Evolutionary conservation across 1,140 invertebrate species (phyloP).

Genomic region (Magallana ariakensis): DNA sequence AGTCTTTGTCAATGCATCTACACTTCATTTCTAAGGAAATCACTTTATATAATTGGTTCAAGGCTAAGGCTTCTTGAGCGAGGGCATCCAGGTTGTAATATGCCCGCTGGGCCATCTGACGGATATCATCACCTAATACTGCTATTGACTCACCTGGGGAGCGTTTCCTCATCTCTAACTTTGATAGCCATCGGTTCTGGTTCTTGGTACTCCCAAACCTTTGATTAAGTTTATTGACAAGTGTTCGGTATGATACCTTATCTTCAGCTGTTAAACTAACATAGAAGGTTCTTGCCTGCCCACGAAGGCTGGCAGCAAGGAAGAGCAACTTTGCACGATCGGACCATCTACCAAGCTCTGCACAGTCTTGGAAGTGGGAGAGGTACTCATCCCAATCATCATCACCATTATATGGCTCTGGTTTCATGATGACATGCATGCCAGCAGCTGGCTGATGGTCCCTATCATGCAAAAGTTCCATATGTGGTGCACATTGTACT

Average conservation of each 20-base stretch:
- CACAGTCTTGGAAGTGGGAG: conserved; percentile 54
- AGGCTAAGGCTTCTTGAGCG: conserved; percentile 47
- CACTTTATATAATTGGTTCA: conserved; percentile 51
- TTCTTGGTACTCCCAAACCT: conserved; percentile 49
- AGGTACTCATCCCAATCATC: conserved; percentile 52
- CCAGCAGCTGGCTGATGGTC: neutral
- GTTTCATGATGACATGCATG: conserved; percentile 30
- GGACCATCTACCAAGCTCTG: conserved; percentile 47
- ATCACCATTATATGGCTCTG: conserved; percentile 46
- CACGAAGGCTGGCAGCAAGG: conserved; percentile 30
- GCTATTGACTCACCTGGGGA: no score
- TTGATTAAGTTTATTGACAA: conserved; percentile 42
- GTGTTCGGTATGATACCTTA: neutral
- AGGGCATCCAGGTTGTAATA: conserved; percentile 40
- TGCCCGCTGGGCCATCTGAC: conserved; percentile 45
- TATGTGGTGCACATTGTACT: neutral
- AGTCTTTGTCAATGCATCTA: conserved; percentile 52
- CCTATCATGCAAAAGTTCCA: neutral
- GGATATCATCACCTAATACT: conserved; percentile 40
- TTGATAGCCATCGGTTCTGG: conserved; percentile 49
- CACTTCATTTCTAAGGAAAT: no score
- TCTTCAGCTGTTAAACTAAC: conserved; percentile 36
- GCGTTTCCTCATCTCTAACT: conserved; percentile 52
- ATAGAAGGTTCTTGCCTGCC: conserved; percentile 39
- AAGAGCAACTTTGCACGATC: conserved; percentile 28